Conservation (phyloP, 2,888 invertebrate genomes). For the Margaritifera margaritifera region DNA sequence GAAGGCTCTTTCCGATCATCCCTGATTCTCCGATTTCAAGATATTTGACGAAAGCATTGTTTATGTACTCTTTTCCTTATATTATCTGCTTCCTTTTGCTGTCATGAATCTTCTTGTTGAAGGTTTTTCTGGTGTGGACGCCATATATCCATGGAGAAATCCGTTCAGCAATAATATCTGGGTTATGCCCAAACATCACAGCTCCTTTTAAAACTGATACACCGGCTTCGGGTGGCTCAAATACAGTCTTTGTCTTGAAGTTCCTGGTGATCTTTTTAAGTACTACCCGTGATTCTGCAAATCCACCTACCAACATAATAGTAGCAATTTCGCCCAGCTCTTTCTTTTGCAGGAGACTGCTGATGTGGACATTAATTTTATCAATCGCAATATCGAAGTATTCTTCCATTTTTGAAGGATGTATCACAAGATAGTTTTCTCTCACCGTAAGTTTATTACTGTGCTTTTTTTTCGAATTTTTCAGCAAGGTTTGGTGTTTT, state of each 20-base stretch:
- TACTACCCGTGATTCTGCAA: conserved; percentile 35
- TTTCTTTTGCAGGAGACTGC: conserved; percentile 13
- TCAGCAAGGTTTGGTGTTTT: neutral
- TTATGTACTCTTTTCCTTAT: conserved; percentile 19
- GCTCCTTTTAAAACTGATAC: conserved; percentile 38
- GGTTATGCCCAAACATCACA: conserved; percentile 36
- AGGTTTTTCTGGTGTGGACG: conserved; percentile 26
- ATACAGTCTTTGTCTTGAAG: conserved; percentile 18
- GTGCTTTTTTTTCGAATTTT: neutral
- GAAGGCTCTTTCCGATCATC: conserved; percentile 10
- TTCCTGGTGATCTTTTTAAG: conserved; percentile 17
- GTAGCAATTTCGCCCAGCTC: conserved; percentile 17
- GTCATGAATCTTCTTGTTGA: conserved; percentile 14
- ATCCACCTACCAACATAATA: conserved; percentile 38
- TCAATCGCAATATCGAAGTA: conserved; percentile 23
- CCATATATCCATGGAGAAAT: conserved; percentile 38
- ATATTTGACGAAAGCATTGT: conserved; percentile 32
- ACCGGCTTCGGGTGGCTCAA: conserved; percentile 26
- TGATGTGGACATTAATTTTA: conserved; percentile 24
- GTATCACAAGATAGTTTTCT: no score
- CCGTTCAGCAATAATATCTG: conserved; percentile 27
- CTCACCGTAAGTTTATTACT: no score
- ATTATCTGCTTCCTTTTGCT: conserved; percentile 5
- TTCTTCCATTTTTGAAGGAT: conserved; percentile 15
- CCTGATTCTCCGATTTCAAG: conserved; percentile 22